Evolutionary conservation across 2,113 vertebrate genomes (phyloP), one percentile per base, ranked within the genome.

Genomic region (Strix aluco): DNA sequence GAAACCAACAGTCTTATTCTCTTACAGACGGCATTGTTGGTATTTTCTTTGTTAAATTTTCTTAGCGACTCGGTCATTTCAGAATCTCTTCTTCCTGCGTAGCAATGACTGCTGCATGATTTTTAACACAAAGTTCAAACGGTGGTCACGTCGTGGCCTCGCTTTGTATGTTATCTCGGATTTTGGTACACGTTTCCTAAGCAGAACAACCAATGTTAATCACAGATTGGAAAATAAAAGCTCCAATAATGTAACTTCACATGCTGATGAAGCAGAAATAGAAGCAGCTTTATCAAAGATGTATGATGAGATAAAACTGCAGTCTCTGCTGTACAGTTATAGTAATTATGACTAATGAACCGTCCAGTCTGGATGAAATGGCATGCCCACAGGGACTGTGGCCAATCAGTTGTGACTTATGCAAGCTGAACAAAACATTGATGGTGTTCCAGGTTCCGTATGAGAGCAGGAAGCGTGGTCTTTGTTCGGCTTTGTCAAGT

Each of bases 331-430:
- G 97, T 97, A 98, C 98, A 98, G 98, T 98, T 97, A 97, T 97
- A 98, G 98, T 98, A 98, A 98, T 99, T 99, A 98, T 98, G 98
- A 99, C 98, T 99, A 99, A 99, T 99, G 99, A 99, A 98, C 98
- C 98, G 92, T 99, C 98, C 98, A 98, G 99, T 98, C 98, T 99
- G 99, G 98, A 98, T 99, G 98, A 98, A 99, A 99, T 98, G 98
- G 98, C 98, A 98, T 98, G 97, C 98, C 99, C 98, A 97, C 95
- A 96, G 98, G 98, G 98, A 98, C 97, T 91, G 97, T 97, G 98
- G 98, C 98, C 98, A 98, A 98, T 98, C 98, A 98, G 97, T 98
- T 98, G 98, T 98, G 98, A 98, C 98, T 97, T 97, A 97, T 98
- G 98, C 97, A 97, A 95, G 98, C 97, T 97, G 98, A 98, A 98